Percentiles rank a stretch among this genome's conserved stretches.
Evolutionary conservation across 2,113 vertebrate genomes (phyloP).

Genomic region (Fregata magnificens): DNA sequence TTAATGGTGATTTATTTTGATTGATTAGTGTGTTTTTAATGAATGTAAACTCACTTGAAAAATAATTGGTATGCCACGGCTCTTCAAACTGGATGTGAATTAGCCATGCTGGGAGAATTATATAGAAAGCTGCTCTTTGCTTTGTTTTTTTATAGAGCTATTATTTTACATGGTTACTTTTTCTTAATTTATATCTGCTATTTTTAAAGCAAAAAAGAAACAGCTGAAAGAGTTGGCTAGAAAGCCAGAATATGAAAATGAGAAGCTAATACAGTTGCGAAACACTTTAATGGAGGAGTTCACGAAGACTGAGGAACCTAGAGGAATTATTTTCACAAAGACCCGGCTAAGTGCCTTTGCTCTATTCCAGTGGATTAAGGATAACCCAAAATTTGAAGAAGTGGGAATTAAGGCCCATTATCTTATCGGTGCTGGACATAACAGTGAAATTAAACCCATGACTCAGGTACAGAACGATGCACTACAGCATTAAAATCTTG

Average conservation of each 20-base stretch:
- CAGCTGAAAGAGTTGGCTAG: conserved; percentile 76
- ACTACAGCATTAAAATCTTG: not conserved
- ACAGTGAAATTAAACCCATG: conserved; percentile 91
- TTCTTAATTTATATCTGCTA: conserved; percentile 5
- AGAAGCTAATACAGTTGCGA: conserved; percentile 80
- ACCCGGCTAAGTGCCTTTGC: conserved; percentile 88
- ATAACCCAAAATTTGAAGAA: conserved; percentile 89
- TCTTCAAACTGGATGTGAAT: not conserved
- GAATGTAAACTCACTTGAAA: not conserved
- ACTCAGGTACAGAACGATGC: conserved; percentile 80
- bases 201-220: conserved; percentile 79
- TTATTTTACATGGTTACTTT: not conserved
- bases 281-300: conserved; percentile 84
- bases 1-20: not conserved
- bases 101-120: not conserved
- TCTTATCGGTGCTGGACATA: conserved; percentile 89
- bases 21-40: not conserved
- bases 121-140: not conserved
- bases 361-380: conserved; percentile 88
- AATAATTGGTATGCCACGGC: not conserved
- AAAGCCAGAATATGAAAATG: conserved; percentile 85
- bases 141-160: not conserved
- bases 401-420: conserved; percentile 82
- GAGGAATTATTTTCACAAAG: conserved; percentile 95
- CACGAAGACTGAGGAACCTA: conserved; percentile 72